These are phyloP conservation scores for Phengaris arion DNA, from an alignment of 2,888 invertebrate genomes.

Conservation along the genomic window DNA sequence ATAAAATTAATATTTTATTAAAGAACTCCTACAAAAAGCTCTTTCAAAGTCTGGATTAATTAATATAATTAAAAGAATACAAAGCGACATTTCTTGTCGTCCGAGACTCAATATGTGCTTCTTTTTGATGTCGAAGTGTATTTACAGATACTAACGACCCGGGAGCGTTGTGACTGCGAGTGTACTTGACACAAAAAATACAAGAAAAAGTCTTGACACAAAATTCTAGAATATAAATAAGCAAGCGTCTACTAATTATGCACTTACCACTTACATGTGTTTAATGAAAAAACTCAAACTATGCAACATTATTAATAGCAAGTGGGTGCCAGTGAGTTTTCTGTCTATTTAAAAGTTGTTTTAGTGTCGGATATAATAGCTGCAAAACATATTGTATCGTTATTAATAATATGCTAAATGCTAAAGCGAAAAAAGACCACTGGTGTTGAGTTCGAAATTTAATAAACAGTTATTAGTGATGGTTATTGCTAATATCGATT, in stretches of 20 bases:
- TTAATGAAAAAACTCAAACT: too few relatives aligned
- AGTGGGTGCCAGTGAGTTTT: too few relatives aligned
- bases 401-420: not conserved
- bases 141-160: conserved; percentile 15
- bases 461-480: not conserved
- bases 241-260: too few relatives aligned
- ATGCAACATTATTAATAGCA: too few relatives aligned
- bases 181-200: not conserved
- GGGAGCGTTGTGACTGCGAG: not conserved
- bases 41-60: conserved; percentile 16
- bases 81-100: conserved; percentile 16
- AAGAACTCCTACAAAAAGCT: not conserved
- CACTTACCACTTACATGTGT: too few relatives aligned
- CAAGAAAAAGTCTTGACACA: too few relatives aligned
- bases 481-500: not conserved
- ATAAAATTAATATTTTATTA: not conserved
- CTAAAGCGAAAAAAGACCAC: not conserved
- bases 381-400: not conserved
- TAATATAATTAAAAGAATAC: conserved; percentile 20
- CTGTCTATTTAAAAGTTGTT: not conserved
- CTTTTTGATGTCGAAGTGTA: conserved; percentile 21
- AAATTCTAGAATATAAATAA: too few relatives aligned
- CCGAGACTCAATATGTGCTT: not conserved
- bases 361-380: not conserved
- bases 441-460: not conserved